Evolutionary conservation across 2,888 invertebrate genomes (phyloP), one percentile per base, ranked within the genome.

Genomic region (Melitaea athalia): DNA sequence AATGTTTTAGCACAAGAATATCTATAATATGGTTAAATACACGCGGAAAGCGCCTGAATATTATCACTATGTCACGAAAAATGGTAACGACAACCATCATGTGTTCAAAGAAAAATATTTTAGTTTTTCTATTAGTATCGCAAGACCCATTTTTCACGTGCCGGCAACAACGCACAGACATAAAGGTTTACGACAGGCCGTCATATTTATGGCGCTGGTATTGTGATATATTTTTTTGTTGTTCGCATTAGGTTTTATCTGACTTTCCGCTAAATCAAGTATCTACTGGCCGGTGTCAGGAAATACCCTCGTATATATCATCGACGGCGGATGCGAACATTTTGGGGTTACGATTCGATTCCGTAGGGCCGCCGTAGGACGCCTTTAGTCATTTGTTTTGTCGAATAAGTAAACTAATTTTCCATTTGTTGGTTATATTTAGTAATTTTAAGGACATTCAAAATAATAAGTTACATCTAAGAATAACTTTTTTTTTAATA

Each of bases 231-330:
- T 92, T 92, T 72, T 92, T 92, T 92, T 92, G 91, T 92, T 91
- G 91, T 91, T 90, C 90, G 87, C 91, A 91, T 92, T 92, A 92
- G 90, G 91, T 92, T 92, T 92, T 92, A 92, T 92, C 92, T 92
- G 86, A 86, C 87, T 92, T 92, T 92, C 92, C 92, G 92, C 91
- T 92, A 92, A 92, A 92, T 92, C 92, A 92, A 92, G 92, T 92
- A 92, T 88, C 91, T 88, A 92, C 92, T 92, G 92, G 92, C 92
- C 92, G 91, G 86, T 90, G 91, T 88, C 91, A 90, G 92, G 91
- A 91, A 88, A 86, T 88, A 87, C 89, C 91, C 90, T 85, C 89
- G 87, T 89, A 86, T 92, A 91, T 84, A 89, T 92, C 92, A 92
- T 88, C 80, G 80, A 73, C 77, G 81, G 82, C 89, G 90, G 91